phyloP scores from a whole-genome alignment of 1,140 invertebrate genomes.

The Anoplolepis gracilipes region DNA sequence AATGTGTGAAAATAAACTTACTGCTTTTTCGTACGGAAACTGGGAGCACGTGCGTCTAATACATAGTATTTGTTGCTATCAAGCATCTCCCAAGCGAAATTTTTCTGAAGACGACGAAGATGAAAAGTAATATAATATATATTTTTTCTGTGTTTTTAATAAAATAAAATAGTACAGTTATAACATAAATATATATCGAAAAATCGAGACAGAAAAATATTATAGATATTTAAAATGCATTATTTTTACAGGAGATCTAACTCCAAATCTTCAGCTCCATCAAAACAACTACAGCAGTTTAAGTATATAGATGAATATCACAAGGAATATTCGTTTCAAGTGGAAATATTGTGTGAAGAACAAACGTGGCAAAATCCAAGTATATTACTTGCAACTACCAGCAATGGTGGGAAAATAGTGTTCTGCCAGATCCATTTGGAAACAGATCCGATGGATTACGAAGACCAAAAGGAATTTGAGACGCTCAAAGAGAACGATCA shows the following conservation, averaged over 20 bases:
- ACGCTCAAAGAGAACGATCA: constrained; percentile 88
- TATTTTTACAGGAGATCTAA: constrained; percentile 29
- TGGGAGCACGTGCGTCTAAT: constrained; percentile 94
- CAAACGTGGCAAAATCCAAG: constrained; percentile 95
- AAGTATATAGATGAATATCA: constrained; percentile 89
- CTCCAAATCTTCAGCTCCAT: too few relatives aligned
- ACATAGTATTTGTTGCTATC: constrained; percentile 95
- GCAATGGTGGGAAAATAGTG: constrained; percentile 89
- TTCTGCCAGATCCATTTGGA: constrained; percentile 91
- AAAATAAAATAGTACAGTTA: constrained; percentile 24
- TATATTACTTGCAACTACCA: constrained; percentile 89
- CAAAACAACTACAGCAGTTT: constrained; percentile 84
- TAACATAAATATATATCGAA: background rate
- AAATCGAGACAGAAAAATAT: background rate
- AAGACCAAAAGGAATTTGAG: constrained; percentile 88
- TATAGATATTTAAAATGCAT: background rate
- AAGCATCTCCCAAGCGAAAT: constrained; percentile 92
- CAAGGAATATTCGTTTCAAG: constrained; percentile 90
- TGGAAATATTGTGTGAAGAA: constrained; percentile 92
- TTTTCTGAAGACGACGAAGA: constrained; percentile 90
- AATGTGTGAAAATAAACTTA: constrained; percentile 93
- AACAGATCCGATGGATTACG: constrained; percentile 86
- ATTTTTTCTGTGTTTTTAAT: constrained; percentile 1
- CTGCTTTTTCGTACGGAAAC: constrained; percentile 92
- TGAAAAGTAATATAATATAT: constrained; percentile 77